Evolutionary conservation across 1,140 invertebrate genomes (phyloP).

Genomic region (Harpegnathos saltator): DNA sequence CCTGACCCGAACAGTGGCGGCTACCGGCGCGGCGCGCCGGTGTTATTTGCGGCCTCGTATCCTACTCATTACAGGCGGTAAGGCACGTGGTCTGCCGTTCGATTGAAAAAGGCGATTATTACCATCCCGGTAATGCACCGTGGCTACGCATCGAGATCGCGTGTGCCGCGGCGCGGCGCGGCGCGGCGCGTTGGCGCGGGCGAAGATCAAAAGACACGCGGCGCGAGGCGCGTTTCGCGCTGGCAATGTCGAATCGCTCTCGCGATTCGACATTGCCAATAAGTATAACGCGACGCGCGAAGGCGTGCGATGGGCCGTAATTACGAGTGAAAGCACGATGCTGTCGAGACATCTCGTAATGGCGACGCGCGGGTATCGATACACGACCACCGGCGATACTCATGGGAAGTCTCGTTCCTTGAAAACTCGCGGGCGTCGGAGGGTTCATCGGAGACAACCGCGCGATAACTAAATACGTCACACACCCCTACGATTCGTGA

Average conservation of each 20-base stretch:
- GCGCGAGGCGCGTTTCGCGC: neutral
- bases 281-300: neutral
- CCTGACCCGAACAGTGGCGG: constrained; percentile 50
- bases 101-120: constrained; percentile 53
- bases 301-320: neutral
- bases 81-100: constrained; percentile 25
- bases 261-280: neutral
- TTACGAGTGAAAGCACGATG: constrained; percentile 8
- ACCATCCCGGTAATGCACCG: constrained; percentile 30
- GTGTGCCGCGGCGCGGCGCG: too few species aligned
- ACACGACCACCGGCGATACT: neutral
- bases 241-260: constrained; percentile 3
- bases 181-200: too few species aligned
- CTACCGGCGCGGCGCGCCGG: neutral
- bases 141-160: constrained; percentile 33
- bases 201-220: constrained; percentile 27
- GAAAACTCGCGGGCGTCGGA: too few species aligned
- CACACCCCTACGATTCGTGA: too few species aligned
- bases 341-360: neutral
- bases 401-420: neutral
- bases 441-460: too few species aligned
- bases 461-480: too few species aligned
- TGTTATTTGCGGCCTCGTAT: constrained; percentile 37
- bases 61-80: constrained; percentile 25
- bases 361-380: too few species aligned